Percentiles rank a stretch among this genome's conserved stretches.
Evolutionary conservation across 2,113 vertebrate genomes (phyloP).

Genomic region (Girardinichthys multiradiatus): DNA sequence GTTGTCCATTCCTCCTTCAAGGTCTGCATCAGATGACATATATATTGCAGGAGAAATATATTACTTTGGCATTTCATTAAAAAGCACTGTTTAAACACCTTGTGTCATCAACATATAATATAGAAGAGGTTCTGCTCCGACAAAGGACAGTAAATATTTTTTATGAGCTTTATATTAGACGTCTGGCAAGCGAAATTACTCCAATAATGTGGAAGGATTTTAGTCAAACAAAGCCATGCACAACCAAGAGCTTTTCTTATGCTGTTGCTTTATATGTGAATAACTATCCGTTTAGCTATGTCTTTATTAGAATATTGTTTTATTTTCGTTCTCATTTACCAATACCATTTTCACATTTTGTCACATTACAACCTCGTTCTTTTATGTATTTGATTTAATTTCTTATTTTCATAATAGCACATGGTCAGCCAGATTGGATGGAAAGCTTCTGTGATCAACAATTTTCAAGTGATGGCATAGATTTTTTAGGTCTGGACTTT

Average conservation of each 20-base stretch:
- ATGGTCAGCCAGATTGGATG: too few species aligned
- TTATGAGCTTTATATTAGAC: slow-evolving; percentile 25
- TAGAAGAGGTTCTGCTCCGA: slow-evolving; percentile 12
- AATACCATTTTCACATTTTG: too few species aligned
- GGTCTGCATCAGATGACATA: slow-evolving; percentile 6
- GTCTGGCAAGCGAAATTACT: slow-evolving; percentile 23
- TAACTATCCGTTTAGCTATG: background rate
- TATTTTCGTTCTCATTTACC: background rate
- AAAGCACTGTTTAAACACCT: slow-evolving; percentile 15
- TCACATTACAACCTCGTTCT: too few species aligned
- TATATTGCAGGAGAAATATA: slow-evolving; percentile 5
- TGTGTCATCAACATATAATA: slow-evolving; percentile 24
- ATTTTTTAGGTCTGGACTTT: too few species aligned
- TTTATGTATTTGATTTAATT: background rate
- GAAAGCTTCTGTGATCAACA: too few species aligned
- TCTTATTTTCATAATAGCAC: too few species aligned
- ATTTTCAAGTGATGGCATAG: too few species aligned
- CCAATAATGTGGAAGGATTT: slow-evolving; percentile 13
- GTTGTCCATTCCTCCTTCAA: slow-evolving; percentile 16
- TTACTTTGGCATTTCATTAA: slow-evolving; percentile 35
- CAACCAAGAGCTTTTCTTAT: background rate
- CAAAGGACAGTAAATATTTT: slow-evolving; percentile 33
- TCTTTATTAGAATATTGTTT: background rate
- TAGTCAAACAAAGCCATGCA: background rate
- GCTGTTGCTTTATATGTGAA: background rate